Evolutionary conservation across 2,888 invertebrate species (phyloP).

Genomic region (Drosophila melanosoma): DNA sequence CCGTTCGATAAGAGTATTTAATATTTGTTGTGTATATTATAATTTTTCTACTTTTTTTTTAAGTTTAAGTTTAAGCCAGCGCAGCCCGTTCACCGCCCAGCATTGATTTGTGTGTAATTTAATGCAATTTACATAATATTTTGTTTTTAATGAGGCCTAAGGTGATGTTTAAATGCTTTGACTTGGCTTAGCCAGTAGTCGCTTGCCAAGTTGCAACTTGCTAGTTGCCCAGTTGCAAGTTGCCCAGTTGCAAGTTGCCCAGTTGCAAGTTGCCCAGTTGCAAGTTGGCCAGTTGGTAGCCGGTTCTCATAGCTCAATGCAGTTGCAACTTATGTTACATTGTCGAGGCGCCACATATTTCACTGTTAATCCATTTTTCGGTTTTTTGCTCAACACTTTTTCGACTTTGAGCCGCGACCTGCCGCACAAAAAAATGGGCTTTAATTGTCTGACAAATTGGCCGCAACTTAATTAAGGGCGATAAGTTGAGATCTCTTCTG

Average conservation of each 20-base stretch:
- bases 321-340: constrained; percentile 44
- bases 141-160: constrained; percentile 82
- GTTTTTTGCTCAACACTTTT: constrained; percentile 8
- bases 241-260: constrained; percentile 18
- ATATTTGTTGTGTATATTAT: neutral
- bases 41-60: neutral
- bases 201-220: constrained; percentile 15
- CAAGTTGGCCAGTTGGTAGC: constrained; percentile 43
- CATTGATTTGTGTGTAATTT: constrained; percentile 82
- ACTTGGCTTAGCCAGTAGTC: constrained; percentile 73
- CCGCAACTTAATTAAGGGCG: constrained; percentile 78
- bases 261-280: constrained; percentile 18
- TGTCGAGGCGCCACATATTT: constrained; percentile 54
- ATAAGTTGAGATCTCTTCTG: constrained; percentile 48
- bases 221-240: constrained; percentile 16
- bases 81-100: constrained; percentile 29
- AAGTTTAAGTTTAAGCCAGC: neutral
- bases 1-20: neutral
- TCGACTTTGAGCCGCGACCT: constrained; percentile 50
- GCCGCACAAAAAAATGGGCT: constrained; percentile 61
- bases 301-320: constrained; percentile 42
- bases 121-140: constrained; percentile 82
- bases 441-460: constrained; percentile 81
- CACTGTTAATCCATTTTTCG: constrained; percentile 40
- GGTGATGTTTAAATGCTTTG: constrained; percentile 81